Conservation (phyloP, 2,113 vertebrate genomes). For the Pterocles orientalis region DNA sequence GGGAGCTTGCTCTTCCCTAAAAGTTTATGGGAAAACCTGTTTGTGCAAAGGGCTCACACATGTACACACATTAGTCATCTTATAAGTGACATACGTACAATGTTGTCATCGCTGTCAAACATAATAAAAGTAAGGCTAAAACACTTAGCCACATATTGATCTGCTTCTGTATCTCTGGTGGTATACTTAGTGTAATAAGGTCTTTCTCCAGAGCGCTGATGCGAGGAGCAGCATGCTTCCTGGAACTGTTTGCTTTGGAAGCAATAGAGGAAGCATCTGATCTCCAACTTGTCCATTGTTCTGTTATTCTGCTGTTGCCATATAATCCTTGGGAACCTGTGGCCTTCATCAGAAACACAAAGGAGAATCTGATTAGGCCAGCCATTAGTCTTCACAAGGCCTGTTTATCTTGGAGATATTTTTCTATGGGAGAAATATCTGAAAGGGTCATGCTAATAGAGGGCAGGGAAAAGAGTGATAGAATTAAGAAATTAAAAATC, state of each 20-base stretch:
- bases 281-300: slow-evolving; percentile 45
- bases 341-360: slow-evolving; percentile 5
- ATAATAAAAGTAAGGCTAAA: slow-evolving; percentile 63
- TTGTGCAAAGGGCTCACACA: slow-evolving; percentile 11
- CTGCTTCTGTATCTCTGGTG: slow-evolving; percentile 40
- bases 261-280: slow-evolving; percentile 54
- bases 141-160: slow-evolving; percentile 66
- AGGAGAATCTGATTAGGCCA: not conserved
- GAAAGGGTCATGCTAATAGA: not conserved
- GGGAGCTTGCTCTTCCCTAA: slow-evolving; percentile 23
- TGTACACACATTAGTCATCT: slow-evolving; percentile 54
- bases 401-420: not conserved
- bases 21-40: slow-evolving; percentile 36
- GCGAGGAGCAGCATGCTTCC: slow-evolving; percentile 24
- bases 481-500: not conserved
- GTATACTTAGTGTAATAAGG: not conserved
- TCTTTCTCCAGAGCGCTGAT: not conserved
- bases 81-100: not conserved
- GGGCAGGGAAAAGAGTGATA: not conserved
- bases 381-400: not conserved
- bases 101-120: slow-evolving; percentile 63
- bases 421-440: not conserved
- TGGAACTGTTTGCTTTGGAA: slow-evolving; percentile 68
- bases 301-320: not conserved
- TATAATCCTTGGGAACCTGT: not conserved